Evolutionary conservation across 2,888 invertebrate genomes (phyloP).

Genomic region (Drosophila atroscutellata): DNA sequence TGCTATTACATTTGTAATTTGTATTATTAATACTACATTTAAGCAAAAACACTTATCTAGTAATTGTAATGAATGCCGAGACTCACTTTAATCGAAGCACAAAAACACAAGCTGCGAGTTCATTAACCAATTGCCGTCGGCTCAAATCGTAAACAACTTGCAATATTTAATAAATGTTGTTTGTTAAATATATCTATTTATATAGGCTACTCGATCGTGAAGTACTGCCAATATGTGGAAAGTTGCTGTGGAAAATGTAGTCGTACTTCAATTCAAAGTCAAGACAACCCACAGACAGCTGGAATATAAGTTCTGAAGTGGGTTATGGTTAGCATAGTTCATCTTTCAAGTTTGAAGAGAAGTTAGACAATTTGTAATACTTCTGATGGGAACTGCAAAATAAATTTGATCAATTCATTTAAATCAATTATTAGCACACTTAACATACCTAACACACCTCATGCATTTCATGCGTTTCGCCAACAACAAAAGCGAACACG

Average conservation of each 20-base stretch:
- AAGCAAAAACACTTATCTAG: not conserved
- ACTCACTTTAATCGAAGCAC: slow-evolving; percentile 40
- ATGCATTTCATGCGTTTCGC: slow-evolving; percentile 32
- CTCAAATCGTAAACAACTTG: slow-evolving; percentile 28
- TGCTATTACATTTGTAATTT: not conserved
- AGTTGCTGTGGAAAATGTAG: slow-evolving; percentile 35
- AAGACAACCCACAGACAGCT: slow-evolving; percentile 34
- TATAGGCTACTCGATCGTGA: slow-evolving; percentile 7
- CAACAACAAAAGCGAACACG: not conserved
- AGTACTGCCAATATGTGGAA: slow-evolving; percentile 59
- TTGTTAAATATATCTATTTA: slow-evolving; percentile 8
- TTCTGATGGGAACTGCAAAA: not conserved
- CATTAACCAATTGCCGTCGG: slow-evolving; percentile 42
- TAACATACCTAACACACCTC: slow-evolving; percentile 39
- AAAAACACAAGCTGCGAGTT: slow-evolving; percentile 28
- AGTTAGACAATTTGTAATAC: not conserved
- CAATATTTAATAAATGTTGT: slow-evolving; percentile 11
- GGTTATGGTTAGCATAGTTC: not conserved
- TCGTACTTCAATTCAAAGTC: slow-evolving; percentile 52
- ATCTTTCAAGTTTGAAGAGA: not conserved
- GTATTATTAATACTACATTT: not conserved
- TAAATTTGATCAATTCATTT: slow-evolving; percentile 1
- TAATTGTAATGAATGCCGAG: slow-evolving; percentile 37
- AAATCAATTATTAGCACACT: slow-evolving; percentile 46
- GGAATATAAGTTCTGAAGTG: not conserved